Evolutionary conservation across 1,140 invertebrate genomes (phyloP).

Genomic region (Eupeodes corollae): DNA sequence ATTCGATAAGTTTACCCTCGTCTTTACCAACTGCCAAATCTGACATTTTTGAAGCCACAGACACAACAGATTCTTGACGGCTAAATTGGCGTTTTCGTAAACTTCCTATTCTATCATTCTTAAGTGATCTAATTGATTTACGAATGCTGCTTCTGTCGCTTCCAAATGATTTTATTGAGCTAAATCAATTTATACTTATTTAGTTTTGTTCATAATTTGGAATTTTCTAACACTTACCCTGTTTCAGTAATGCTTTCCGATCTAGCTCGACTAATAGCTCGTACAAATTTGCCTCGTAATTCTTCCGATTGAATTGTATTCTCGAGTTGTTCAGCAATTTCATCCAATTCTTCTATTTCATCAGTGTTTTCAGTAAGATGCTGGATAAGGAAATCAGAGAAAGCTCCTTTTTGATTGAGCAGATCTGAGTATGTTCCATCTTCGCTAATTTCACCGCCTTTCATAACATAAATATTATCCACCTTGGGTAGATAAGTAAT

Average conservation of each 20-base stretch:
- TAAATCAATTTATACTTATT: conserved; percentile 7
- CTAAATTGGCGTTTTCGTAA: conserved; percentile 35
- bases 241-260: conserved; percentile 33
- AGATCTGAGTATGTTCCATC: conserved; percentile 72
- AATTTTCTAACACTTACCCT: conserved; percentile 18
- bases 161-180: conserved; percentile 29
- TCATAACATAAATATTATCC: conserved; percentile 77
- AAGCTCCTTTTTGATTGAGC: conserved; percentile 67
- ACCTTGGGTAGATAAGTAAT: conserved; percentile 80
- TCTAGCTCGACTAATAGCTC: conserved; percentile 38
- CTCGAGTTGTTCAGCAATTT: conserved; percentile 65
- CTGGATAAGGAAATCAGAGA: conserved; percentile 69
- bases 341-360: conserved; percentile 51
- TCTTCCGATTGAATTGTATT: conserved; percentile 49
- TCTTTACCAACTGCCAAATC: conserved; percentile 37
- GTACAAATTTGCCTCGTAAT: conserved; percentile 51
- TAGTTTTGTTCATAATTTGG: too few relatives aligned
- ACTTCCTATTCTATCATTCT: conserved; percentile 7
- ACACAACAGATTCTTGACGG: conserved; percentile 21
- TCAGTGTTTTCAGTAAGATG: conserved; percentile 61
- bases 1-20: conserved; percentile 71
- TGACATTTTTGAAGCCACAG: conserved; percentile 17
- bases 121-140: too few relatives aligned
- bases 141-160: not conserved
- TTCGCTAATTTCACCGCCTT: conserved; percentile 73